Evolutionary conservation across 92 coral and sea anemone genomes (phyloP), one percentile per base, ranked within the genome.

Genomic region (Heliopora coerulea): DNA sequence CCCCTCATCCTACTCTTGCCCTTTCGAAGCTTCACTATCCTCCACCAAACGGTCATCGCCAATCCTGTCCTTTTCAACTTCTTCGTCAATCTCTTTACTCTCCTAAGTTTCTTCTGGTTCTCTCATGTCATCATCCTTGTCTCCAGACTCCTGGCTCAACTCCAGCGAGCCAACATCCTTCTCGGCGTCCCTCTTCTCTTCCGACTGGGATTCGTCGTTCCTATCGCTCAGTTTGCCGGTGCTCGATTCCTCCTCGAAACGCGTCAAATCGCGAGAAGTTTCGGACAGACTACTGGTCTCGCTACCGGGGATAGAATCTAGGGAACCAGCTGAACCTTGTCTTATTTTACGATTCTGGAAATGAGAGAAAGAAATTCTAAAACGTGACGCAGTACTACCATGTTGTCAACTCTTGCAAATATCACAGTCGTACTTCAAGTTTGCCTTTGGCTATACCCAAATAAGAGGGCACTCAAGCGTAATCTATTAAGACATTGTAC

Each of bases 281-380:
- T 70, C 77, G 0, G 77, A 70, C 41, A 70, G 21, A 33, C 77
- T 70, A n/a, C 77, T 70, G 24, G 77, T 18, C 44, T 70, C 77
- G 54, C 77, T 70, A 15, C 63, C 77, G 24, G 77, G 77, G 20
- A 54, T 75, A 1, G 59, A 65, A 65, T 74, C 77, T 7, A 82
- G 86, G 23, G 86, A 82, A 46, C 79, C 81, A 26, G 72, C 67
- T 2, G 86, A 82, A 20, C 73, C 74, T 20, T 31, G 62, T 25
- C 68, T 58, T 29, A 58, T 74, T 35, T 74, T 56, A 0, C 72
- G 76, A 1, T 67, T 72, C 81, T 82, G 50, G 15, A 66, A 72
- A 42, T 64, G 37, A 72, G 57, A 67, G 33, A 21, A 44, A 34
- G 15, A 17, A 46, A 29, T 11, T 27, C 49, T 60, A 29, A 19